Conservation (phyloP, 2,113 vertebrate species). For the Montifringilla adamsi region DNA sequence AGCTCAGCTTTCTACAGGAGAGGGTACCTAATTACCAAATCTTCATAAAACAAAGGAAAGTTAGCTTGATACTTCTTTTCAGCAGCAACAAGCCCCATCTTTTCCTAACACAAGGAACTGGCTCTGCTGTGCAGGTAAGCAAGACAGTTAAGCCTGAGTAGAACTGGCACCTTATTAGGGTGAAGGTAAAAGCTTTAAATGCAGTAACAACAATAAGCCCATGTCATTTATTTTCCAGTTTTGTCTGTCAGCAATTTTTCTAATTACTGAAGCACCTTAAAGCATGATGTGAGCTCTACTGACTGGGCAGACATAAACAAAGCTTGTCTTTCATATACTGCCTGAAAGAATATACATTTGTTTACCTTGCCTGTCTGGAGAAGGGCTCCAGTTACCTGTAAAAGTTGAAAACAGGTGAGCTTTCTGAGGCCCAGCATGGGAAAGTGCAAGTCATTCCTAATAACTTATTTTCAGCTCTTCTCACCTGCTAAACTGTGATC, state of each 20-base stretch:
- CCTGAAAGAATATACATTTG: constrained; percentile 2
- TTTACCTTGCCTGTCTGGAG: constrained; percentile 16
- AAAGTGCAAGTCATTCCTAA: not conserved
- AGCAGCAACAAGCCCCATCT: not conserved
- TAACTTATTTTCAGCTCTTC: not conserved
- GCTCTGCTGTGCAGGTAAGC: not conserved
- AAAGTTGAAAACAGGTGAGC: not conserved
- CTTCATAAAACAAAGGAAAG: not conserved
- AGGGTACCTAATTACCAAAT: not conserved
- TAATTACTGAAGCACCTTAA: constrained; percentile 41
- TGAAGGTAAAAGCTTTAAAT: not conserved
- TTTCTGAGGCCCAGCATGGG: not conserved
- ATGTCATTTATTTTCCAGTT: constrained; percentile 1
- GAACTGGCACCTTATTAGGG: not conserved
- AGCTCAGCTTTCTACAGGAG: not conserved
- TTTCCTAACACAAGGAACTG: not conserved
- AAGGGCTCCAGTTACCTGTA: not conserved
- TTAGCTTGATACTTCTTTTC: not conserved
- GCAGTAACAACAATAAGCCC: not conserved
- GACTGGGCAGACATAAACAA: constrained; percentile 13
- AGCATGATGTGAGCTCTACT: not conserved
- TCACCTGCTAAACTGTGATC: not conserved
- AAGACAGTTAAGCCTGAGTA: not conserved
- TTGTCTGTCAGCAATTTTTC: not conserved
- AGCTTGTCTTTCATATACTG: not conserved